A percentile compares a stretch with the other conserved stretches of the same genome.
These are phyloP conservation scores for Corythaixoides concolor DNA, from an alignment of 2,113 vertebrate genomes.

Conservation along the genomic window DNA sequence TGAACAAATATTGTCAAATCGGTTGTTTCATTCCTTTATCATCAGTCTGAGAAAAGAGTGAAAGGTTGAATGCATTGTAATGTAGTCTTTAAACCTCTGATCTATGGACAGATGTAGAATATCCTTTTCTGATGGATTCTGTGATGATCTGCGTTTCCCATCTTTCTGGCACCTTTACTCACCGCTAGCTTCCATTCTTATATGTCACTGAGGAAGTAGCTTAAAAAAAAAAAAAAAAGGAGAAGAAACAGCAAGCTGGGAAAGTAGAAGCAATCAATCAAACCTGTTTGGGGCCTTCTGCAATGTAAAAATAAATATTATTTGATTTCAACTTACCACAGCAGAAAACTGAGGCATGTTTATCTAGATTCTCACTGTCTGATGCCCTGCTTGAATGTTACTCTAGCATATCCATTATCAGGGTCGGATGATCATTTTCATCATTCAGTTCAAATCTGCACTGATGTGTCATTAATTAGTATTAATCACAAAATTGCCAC, in stretches of 20 bases:
- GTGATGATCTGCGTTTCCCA: neutral
- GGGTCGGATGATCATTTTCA: conserved; percentile 42
- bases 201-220: neutral
- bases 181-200: neutral
- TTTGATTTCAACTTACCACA: conserved; percentile 32
- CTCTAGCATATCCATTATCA: neutral
- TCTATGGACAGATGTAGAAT: neutral
- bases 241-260: neutral
- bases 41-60: neutral
- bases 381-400: neutral
- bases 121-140: neutral
- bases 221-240: neutral
- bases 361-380: neutral
- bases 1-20: neutral
- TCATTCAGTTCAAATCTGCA: conserved; percentile 60
- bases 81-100: neutral
- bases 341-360: conserved; percentile 12
- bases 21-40: neutral
- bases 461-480: conserved; percentile 66
- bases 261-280: conserved; percentile 18
- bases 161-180: neutral
- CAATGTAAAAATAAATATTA: conserved; percentile 39
- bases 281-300: neutral
- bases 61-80: neutral
- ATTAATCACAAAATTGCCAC: conserved; percentile 70